Evolutionary conservation across 2,113 vertebrate genomes (phyloP), one percentile per base, ranked within the genome.

Genomic region (Seriola dumerili): DNA sequence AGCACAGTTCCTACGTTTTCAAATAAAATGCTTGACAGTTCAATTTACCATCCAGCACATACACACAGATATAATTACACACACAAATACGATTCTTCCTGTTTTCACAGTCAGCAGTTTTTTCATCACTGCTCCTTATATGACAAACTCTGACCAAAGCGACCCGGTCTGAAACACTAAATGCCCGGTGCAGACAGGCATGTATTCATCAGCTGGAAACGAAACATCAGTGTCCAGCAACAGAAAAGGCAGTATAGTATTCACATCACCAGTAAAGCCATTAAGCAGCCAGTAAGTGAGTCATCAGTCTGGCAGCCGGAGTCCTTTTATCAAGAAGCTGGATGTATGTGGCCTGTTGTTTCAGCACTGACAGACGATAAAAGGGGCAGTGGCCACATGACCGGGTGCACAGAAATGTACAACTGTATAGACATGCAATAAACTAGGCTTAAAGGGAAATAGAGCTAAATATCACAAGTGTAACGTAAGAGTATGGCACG

Each of bases 341-440:
- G 32, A 71, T 85, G 76, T 62, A 65, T 61, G 75, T 40, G 68
- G 17, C 4, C 48, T 85, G 85, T 90, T 92, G 72, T 88, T 81
- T 86, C 74, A 83, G 67, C 38, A 12, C 58, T 21, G 66, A 59
- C 38, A 25, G 63, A 62, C 23, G 87, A 80, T 44, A 85, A 91
- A 79, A 57, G 52, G 8, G 72, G 72, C 71, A 71, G 44, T 12
- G 57, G 55, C 42, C 74, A 13, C 58, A 65, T 32, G 32, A 36
- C 52, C 40, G 11, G 42, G 14, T 1, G 0, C 64, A 76, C 48
- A 42, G 40, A 42, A 42, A 42, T 42, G 8, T 10, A 8, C 40
- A 42, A 42, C 25, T 42, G 40, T 8, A 73, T 79, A 78, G 36
- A 80, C 58, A 65, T 6, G 57, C 46, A 58, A 13, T 44, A 3